Evolutionary conservation across 1,140 invertebrate species (phyloP).

Genomic region (Cydia strobilella): DNA sequence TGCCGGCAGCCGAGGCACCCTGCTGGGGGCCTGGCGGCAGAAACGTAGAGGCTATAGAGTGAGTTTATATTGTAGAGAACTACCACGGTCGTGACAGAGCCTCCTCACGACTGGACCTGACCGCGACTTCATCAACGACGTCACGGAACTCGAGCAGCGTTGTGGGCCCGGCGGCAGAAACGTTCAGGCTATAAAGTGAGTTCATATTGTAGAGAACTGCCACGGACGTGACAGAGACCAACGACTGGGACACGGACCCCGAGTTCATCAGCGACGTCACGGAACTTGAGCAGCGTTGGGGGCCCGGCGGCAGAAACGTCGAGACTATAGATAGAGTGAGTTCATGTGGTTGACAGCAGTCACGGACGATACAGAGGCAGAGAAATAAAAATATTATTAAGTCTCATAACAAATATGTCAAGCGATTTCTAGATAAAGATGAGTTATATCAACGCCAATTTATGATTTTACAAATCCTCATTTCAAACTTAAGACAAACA

Average conservation of each 20-base stretch:
- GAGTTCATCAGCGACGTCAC: conserved; percentile 96
- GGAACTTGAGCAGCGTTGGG: conserved; percentile 95
- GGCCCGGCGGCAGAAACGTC: conserved; percentile 87
- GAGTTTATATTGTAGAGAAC: conserved; percentile 64
- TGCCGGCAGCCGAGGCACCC: too few relatives aligned
- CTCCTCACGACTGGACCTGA: too few relatives aligned
- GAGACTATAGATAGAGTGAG: conserved; percentile 63
- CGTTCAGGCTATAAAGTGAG: conserved; percentile 81
- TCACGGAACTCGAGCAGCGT: conserved; percentile 93
- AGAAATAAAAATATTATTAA: too few relatives aligned
- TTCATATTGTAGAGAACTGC: conserved; percentile 22
- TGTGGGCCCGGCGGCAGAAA: conserved; percentile 91
- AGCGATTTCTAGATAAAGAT: too few relatives aligned
- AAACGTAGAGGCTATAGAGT: conserved; percentile 84
- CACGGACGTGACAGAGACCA: conserved; percentile 82
- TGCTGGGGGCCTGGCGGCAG: conserved; percentile 90
- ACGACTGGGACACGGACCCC: conserved; percentile 97
- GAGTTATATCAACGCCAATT: too few relatives aligned
- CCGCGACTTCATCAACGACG: conserved; percentile 95
- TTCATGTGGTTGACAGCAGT: conserved; percentile 65
- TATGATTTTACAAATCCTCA: too few relatives aligned
- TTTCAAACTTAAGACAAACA: background rate
- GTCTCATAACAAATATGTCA: too few relatives aligned
- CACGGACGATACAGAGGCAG: conserved; percentile 38
- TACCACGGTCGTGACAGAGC: conserved; percentile 77